Base-by-base conservation (phyloP, 2,113 vertebrate species). In the Rhagologus leucostigma region DNA sequence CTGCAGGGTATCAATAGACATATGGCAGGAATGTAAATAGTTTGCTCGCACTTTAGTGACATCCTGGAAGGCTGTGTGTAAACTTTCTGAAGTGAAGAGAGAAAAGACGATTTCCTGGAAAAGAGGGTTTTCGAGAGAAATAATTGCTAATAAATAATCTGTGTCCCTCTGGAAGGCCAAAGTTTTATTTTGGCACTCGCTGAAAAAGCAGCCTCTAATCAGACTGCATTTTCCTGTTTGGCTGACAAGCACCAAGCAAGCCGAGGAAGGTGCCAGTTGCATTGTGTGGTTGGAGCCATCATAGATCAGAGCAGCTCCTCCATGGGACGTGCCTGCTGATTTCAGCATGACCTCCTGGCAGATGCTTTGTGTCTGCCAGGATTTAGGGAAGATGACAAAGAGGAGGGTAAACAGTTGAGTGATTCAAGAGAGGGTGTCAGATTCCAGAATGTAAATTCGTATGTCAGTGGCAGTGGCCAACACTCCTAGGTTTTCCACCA, bases 11-110 rank as follows among this genome's bases (percentile, higher is more conserved):
- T 84, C 30, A 47, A 44, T 79, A 77, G 62, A 93, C 68, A 95
- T 97, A 96, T 95, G 96, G 59, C 65, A 93, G 80, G 73, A 75
- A 91, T 95, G 64, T 93, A 97, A 95, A 91, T 89, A 94, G 86
- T 97, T 90, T 90, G 83, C 95, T 96, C 5, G 10, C 90, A 87
- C 86, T 95, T 89, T 37, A 49, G 85, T 94, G 93, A 84, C 87
- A 76, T 97, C 89, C 89, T 93, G 82, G 84, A 92, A 96, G 88
- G 87, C 94, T 97, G 93, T 67, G 73, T 93, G 89, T 95, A 94
- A 96, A 95, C 93, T 95, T 93, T 88, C 82, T 55, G 56, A 94
- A 94, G 93, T 68, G 93, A 89, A 84, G 35, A 73, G 71, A 55
- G 59, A 74, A 46, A 71, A 65, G 57, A 42, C 5, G 37, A 81